Percentiles rank a stretch among this genome's conserved stretches.
These are phyloP conservation scores for Sylvietta virens DNA, from an alignment of 2,113 vertebrate genomes.

Conservation along the genomic window DNA sequence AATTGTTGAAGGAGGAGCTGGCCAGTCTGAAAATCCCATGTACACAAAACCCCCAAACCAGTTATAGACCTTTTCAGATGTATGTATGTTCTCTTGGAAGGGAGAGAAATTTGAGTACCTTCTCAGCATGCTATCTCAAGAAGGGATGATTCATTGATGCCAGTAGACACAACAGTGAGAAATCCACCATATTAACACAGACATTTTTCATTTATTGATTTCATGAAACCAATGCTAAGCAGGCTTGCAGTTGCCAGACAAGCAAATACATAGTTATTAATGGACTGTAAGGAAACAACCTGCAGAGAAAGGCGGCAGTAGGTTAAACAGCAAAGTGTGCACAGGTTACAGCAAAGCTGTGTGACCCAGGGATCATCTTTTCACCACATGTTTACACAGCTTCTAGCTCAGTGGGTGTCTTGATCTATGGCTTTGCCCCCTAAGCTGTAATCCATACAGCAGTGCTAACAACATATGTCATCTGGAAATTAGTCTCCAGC, in stretches of 20 bases:
- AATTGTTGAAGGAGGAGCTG: background rate
- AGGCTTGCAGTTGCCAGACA: background rate
- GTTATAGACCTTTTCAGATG: background rate
- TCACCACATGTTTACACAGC: background rate
- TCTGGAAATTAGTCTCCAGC: background rate
- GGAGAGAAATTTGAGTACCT: background rate
- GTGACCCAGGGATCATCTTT: background rate
- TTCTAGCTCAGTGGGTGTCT: background rate
- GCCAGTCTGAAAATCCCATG: background rate
- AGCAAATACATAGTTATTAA: background rate
- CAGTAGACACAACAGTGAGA: background rate
- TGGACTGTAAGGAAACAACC: background rate
- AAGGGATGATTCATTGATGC: background rate
- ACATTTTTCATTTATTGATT: background rate
- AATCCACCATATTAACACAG: background rate
- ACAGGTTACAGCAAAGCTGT: background rate
- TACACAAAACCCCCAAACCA: background rate
- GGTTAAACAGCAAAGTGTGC: background rate
- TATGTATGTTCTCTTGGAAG: background rate
- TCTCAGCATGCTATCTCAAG: background rate
- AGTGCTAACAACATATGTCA: background rate
- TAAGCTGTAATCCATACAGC: background rate
- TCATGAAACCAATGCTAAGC: background rate
- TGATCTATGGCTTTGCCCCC: background rate
- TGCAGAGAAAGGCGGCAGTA: background rate